phyloP scores from a whole-genome alignment of 2,888 invertebrate species.

The Drosophila nigritarsus region DNA sequence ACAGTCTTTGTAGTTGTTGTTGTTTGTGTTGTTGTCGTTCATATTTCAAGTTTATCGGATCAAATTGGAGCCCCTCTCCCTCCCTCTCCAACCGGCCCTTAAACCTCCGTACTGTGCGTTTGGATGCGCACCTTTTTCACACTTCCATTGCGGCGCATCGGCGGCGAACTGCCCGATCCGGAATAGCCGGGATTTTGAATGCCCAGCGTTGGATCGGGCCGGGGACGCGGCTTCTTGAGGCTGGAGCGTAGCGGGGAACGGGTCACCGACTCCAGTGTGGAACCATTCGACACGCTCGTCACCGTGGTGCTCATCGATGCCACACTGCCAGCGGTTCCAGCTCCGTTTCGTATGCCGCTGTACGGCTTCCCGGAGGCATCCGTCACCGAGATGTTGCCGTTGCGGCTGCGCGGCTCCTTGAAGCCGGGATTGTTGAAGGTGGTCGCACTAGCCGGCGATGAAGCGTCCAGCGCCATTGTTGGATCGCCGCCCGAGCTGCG shows the following conservation, averaged over 20 bases:
- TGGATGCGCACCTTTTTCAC: constrained; percentile 96
- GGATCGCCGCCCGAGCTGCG: constrained; percentile 92
- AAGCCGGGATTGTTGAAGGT: constrained; percentile 95
- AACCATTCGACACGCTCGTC: constrained; percentile 87
- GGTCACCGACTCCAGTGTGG: constrained; percentile 85
- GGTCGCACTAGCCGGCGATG: constrained; percentile 87
- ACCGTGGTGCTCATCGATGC: constrained; percentile 91
- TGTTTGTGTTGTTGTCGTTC: constrained; percentile 44
- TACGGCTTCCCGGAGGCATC: constrained; percentile 95
- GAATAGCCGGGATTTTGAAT: constrained; percentile 92
- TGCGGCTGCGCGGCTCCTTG: constrained; percentile 88
- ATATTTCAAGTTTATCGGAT: constrained; percentile 31
- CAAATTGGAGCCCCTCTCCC: constrained; percentile 7
- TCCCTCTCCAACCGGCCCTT: constrained; percentile 54
- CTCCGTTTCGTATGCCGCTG: constrained; percentile 87
- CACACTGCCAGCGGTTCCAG: constrained; percentile 87
- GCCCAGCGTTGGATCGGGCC: constrained; percentile 88
- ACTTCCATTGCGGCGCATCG: constrained; percentile 93
- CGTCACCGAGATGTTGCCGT: constrained; percentile 90
- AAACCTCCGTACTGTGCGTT: constrained; percentile 96
- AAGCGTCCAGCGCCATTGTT: constrained; percentile 87
- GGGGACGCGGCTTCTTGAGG: constrained; percentile 90
- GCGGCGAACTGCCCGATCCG: constrained; percentile 92
- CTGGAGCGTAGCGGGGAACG: constrained; percentile 91
- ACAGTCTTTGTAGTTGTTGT: constrained; percentile 67